A percentile compares a stretch with the other conserved stretches of the same genome.
These are phyloP conservation scores for Paedocypris micromegethes DNA, from an alignment of 2,797 vertebrate species.

Conservation along the genomic window DNA sequence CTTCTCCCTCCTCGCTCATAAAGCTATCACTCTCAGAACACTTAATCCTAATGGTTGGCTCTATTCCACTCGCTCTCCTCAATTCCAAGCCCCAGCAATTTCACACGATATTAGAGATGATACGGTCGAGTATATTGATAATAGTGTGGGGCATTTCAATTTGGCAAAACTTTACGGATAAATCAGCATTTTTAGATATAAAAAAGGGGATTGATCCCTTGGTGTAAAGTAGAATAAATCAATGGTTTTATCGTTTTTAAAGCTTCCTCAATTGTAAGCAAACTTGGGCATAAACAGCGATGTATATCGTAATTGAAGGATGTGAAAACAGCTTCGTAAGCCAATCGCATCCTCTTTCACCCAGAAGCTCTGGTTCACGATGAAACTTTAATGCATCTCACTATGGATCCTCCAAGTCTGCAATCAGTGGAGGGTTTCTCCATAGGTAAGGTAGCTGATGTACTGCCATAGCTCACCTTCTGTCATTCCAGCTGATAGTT, in stretches of 20 bases:
- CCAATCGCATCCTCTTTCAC: background rate
- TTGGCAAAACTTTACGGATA: conserved; percentile 19
- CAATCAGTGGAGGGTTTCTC: background rate
- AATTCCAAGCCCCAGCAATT: conserved; percentile 51
- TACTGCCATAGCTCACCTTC: conserved; percentile 26
- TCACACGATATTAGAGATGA: conserved; percentile 52
- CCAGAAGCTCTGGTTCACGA: conserved; percentile 5
- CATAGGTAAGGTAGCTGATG: conserved; percentile 5
- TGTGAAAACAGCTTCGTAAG: conserved; percentile 1
- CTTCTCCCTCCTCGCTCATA: conserved; percentile 33
- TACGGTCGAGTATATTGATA: conserved; percentile 48
- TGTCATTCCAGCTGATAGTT: conserved; percentile 25
- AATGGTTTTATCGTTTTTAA: too few relatives aligned
- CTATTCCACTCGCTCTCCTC: conserved; percentile 51
- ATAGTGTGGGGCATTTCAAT: conserved; percentile 40
- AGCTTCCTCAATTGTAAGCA: too few relatives aligned
- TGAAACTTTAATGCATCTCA: conserved; percentile 11
- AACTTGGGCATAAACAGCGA: too few relatives aligned
- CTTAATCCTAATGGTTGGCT: conserved; percentile 56
- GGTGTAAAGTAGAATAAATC: background rate
- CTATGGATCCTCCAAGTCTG: background rate
- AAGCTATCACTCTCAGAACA: conserved; percentile 45
- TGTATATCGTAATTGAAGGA: background rate
- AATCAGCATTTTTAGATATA: conserved; percentile 16
- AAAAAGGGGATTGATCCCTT: conserved; percentile 14